Evolutionary conservation across 2,888 invertebrate genomes (phyloP), one percentile per base, ranked within the genome.

Genomic region (Lasioglossum calceatum): DNA sequence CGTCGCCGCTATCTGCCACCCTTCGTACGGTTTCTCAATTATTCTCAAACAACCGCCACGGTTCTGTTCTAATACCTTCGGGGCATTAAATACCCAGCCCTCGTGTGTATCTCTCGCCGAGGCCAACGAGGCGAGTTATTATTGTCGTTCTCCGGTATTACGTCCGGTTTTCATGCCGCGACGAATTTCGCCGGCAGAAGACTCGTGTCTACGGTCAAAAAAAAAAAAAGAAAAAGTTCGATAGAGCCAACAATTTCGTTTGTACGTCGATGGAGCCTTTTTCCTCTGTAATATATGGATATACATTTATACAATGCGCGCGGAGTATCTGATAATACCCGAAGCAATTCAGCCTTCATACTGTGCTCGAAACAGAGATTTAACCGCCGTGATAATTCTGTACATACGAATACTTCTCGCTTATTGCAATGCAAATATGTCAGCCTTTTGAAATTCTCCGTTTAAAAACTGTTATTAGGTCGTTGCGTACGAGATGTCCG

Each of bases 1-100:
- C 78, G 27, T 16, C 71, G n/a, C 36, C 77, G 61, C 81, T 87
- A 89, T 88, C 90, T 79, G 58, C 79, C 70, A 75, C 71, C 79
- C 83, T 78, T 42, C 83, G 61, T 77, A 83, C 85, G 84, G 89
- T 87, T 92, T 92, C 92, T 91, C 92, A 92, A 93, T 93, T 93
- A 93, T 93, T 92, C 92, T 92, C 92, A 92, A 92, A 92, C 93
- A 93, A 92, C 91, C 89, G 82, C 82, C 89, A 78, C 90, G 88
- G 89, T 91, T 89, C 89, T 89, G 91, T 92, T 92, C 91, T 90
- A 90, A 92, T 89, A 90, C 91, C 92, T 85, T 76, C 83, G 86
- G 89, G 91, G 86, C 80, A 85, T 81, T 71, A 87, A 81, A 85
- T 80, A 84, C 81, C 80, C 89, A 39, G 78, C 50, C 77, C n/a